Conservation (phyloP, 1,140 invertebrate species). For the Drosophila takahashii region DNA sequence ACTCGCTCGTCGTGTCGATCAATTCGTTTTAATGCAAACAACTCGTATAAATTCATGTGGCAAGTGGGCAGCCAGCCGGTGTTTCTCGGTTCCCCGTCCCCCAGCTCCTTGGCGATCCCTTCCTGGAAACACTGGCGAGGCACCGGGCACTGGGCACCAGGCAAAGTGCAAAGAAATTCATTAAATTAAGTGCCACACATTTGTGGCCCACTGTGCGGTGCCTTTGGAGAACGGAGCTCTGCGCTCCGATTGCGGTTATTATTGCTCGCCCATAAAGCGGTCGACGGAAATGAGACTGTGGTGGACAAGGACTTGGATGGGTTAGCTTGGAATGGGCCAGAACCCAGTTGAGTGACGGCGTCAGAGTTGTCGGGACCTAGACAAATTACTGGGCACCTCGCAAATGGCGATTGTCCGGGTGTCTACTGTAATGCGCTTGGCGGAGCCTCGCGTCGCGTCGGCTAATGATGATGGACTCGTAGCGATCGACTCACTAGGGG, state of each 20-base stretch:
- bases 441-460: neutral
- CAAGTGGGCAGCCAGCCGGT: conserved; percentile 57
- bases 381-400: conserved; percentile 53
- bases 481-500: conserved; percentile 18
- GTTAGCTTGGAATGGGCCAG: neutral
- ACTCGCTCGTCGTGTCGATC: conserved; percentile 75
- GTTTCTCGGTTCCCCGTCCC: neutral
- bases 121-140: conserved; percentile 19
- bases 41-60: conserved; percentile 81
- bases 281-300: conserved; percentile 29
- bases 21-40: conserved; percentile 82
- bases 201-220: conserved; percentile 75
- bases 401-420: conserved; percentile 25
- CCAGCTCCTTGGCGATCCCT: conserved; percentile 12
- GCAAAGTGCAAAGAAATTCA: conserved; percentile 82
- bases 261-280: conserved; percentile 51
- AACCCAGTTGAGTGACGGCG: conserved; percentile 48
- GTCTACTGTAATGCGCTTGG: conserved; percentile 37
- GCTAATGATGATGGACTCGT: conserved; percentile 48
- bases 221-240: conserved; percentile 28
- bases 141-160: conserved; percentile 30
- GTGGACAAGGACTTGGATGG: conserved; percentile 21
- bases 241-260: conserved; percentile 53
- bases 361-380: conserved; percentile 42
- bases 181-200: conserved; percentile 83